Conservation (phyloP, 2,888 invertebrate species). For the Netelia melanura region DNA sequence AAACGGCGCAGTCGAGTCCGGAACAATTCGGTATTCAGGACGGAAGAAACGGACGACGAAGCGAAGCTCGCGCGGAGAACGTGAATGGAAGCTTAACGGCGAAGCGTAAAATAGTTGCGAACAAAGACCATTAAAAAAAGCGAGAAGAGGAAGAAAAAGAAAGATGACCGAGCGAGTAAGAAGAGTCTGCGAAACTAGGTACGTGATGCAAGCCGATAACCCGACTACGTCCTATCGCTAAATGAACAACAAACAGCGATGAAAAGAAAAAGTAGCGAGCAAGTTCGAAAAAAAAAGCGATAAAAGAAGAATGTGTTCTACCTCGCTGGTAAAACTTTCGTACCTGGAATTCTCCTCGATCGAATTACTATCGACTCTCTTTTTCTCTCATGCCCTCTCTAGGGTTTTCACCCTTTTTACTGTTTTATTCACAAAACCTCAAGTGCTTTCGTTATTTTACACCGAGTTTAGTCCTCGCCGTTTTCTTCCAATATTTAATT, state of each 20-base stretch:
- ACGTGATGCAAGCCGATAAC: slow-evolving; percentile 43
- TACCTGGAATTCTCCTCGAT: slow-evolving; percentile 49
- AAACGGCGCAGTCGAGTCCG: slow-evolving; percentile 5
- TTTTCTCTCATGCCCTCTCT: neutral
- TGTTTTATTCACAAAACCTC: slow-evolving; percentile 1
- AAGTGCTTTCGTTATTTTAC: neutral
- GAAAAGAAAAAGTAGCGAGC: neutral
- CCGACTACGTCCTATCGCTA: slow-evolving; percentile 28
- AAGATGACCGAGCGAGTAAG: slow-evolving; percentile 9
- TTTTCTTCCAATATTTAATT: neutral
- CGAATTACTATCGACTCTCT: slow-evolving; percentile 31
- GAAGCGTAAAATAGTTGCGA: slow-evolving; percentile 19
- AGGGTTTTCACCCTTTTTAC: neutral
- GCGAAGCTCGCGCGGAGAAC: neutral
- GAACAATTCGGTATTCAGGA: slow-evolving; percentile 47
- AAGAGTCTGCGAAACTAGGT: slow-evolving; percentile 23
- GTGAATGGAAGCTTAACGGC: slow-evolving; percentile 13
- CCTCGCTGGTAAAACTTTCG: slow-evolving; percentile 4
- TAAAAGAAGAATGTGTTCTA: neutral
- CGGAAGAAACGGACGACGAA: slow-evolving; percentile 18
- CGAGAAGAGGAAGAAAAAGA: neutral
- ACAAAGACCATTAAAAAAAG: slow-evolving; percentile 37
- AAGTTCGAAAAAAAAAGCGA: slow-evolving; percentile 10
- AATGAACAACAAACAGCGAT: slow-evolving; percentile 39
- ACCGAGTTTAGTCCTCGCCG: neutral